Evolutionary conservation across 2,797 vertebrate genomes (phyloP).

Genomic region (Rhinophrynus dorsalis): DNA sequence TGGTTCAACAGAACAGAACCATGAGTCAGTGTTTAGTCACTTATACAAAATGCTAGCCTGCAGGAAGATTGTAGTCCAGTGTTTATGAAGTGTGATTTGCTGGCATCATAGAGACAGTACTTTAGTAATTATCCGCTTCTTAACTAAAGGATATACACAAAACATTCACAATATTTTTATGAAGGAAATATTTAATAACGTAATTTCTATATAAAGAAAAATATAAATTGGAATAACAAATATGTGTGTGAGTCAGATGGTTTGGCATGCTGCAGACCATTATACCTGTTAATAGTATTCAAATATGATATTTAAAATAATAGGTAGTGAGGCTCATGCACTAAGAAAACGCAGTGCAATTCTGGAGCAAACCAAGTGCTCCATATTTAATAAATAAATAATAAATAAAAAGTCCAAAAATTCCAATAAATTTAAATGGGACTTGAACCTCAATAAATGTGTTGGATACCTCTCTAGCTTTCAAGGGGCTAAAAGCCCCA

Average conservation of each 20-base stretch:
- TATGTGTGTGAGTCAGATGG: conserved; percentile 31
- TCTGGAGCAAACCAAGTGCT: too few relatives aligned
- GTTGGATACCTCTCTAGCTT: too few relatives aligned
- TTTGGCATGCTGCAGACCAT: conserved; percentile 15
- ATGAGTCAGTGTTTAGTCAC: conserved; percentile 45
- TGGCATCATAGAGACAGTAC: conserved; percentile 33
- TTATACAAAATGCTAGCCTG: conserved; percentile 33
- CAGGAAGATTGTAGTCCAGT: conserved; percentile 20
- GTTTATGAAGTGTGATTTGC: conserved; percentile 44
- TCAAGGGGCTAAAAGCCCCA: too few relatives aligned
- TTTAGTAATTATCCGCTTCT: conserved; percentile 22
- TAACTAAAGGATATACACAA: conserved; percentile 27
- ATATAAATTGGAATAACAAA: conserved; percentile 22
- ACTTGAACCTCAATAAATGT: too few relatives aligned
- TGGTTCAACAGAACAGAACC: conserved; percentile 26
- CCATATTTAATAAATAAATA: too few relatives aligned
- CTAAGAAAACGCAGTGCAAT: too few relatives aligned
- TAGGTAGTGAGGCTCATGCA: background rate
- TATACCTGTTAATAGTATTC: background rate
- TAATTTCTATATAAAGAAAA: conserved; percentile 10
- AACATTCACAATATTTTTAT: conserved; percentile 21
- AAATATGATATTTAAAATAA: background rate
- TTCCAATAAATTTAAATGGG: too few relatives aligned
- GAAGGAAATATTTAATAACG: conserved; percentile 36
- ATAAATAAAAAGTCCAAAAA: too few relatives aligned